Evolutionary conservation across 2,797 vertebrate species (phyloP).

Genomic region (Hybognathus amarus): DNA sequence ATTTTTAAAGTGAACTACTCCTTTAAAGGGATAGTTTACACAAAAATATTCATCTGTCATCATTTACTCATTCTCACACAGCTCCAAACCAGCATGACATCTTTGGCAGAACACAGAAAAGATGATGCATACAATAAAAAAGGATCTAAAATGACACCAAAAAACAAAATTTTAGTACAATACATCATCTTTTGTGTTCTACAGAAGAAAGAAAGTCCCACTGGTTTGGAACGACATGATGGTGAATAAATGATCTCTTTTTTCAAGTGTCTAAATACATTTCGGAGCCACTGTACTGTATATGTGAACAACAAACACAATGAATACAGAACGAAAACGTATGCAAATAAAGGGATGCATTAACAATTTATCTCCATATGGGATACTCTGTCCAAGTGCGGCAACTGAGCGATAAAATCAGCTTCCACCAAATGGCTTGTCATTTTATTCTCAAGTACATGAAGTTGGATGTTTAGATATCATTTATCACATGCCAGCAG

Average conservation of each 20-base stretch:
- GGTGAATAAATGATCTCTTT: background rate
- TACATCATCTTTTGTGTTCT: background rate
- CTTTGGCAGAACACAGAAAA: background rate
- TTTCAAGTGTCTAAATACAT: background rate
- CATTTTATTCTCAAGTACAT: conserved; percentile 34
- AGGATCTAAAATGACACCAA: background rate
- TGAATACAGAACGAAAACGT: background rate
- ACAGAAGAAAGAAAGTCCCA: background rate
- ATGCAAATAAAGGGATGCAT: conserved; percentile 11
- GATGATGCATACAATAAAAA: background rate
- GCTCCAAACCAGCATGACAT: background rate
- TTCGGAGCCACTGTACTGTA: background rate
- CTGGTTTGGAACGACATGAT: background rate
- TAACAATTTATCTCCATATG: conserved; percentile 16
- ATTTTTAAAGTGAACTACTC: too few species aligned
- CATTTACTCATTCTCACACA: background rate
- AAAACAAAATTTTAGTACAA: background rate
- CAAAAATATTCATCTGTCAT: background rate
- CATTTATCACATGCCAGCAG: conserved; percentile 31
- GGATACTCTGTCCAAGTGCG: background rate
- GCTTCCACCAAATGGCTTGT: conserved; percentile 24
- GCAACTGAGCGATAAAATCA: conserved; percentile 19
- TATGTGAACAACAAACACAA: conserved; percentile 7
- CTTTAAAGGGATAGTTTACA: background rate
- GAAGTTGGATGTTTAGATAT: conserved; percentile 27